Evolutionary conservation across 2,113 vertebrate species (phyloP).

Genomic region (Alectura lathami): DNA sequence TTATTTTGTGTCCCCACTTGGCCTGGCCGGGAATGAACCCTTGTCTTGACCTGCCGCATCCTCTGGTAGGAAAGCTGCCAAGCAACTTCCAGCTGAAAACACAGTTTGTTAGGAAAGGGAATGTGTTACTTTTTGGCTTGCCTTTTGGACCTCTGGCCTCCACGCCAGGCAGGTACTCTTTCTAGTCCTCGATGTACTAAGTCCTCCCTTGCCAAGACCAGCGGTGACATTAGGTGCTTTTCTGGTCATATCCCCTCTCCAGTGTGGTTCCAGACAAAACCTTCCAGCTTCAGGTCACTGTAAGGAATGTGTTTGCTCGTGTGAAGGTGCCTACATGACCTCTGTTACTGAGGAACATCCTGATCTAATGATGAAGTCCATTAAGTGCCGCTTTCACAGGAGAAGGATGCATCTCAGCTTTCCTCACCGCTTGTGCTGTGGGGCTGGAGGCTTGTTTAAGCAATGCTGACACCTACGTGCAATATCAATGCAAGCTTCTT

Average conservation of each 20-base stretch:
- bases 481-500: not conserved
- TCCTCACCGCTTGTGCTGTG: not conserved
- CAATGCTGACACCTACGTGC: not conserved
- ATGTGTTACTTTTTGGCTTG: constrained; percentile 1
- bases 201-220: constrained; percentile 3
- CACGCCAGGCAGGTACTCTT: constrained; percentile 4
- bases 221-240: not conserved
- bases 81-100: not conserved
- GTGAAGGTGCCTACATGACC: not conserved
- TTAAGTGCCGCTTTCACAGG: not conserved
- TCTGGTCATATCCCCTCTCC: not conserved
- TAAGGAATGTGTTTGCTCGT: not conserved
- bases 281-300: not conserved
- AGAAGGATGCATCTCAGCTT: not conserved
- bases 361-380: not conserved
- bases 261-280: not conserved
- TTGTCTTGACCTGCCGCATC: constrained; percentile 42
- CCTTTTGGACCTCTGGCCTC: constrained; percentile 13
- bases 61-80: constrained; percentile 36
- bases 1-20: rapidly evolving
- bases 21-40: not conserved
- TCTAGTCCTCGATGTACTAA: not conserved
- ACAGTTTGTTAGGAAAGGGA: constrained; percentile 26
- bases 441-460: not conserved
- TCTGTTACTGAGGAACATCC: not conserved